Evolutionary conservation across 2,113 vertebrate species (phyloP), one percentile per base, ranked within the genome.

Genomic region (Larimichthys polyactis): DNA sequence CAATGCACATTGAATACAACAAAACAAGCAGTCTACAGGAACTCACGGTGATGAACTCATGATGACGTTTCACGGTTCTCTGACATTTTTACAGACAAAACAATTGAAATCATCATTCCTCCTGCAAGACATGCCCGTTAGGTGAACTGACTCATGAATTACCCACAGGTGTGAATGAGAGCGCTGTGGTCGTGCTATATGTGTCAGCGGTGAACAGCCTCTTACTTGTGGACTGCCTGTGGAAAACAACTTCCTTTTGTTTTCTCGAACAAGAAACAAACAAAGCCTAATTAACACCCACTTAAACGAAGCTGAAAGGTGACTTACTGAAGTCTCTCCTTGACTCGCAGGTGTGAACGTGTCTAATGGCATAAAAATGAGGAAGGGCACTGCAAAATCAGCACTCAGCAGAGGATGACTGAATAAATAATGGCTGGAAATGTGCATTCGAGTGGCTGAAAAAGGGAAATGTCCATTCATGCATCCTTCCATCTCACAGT

Each of bases 391-490:
- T 12, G 19, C 49, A 52, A 46, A 62, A 77, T 69, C 58, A 24
- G 32, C 59, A 40, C 59, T 77, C 67, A 19, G 55, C 24, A 62
- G 51, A 69, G 29, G 32, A n/a, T 29, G 55, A 11, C 69, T 78
- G n/a, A 68, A 48, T 78, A 63, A 40, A 74, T 43, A 79, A 58
- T 12, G 11, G n/a, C 9, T 40, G 24, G 12, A 69, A 59, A 69
- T 24, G 69, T 67, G 59, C 43, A 73, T 66, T 75, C 20, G 22
- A 44, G 24, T 60, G 40, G 27, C 43, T 54, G 1, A 67, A 81
- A 71, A 32, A 6, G 32, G 36, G 64, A 85, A 77, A 71, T 29
- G 64, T 29, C 59, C 57, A 62, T 82, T 65, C n/a, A 63, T 52
- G 67, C 19, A 36, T 78, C 20, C 5, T 19, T 46, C 29, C 43